Percentiles rank a stretch among this genome's conserved stretches.
These are phyloP conservation scores for Brachionus paranguensis DNA, from an alignment of 1,140 invertebrate genomes.

Conservation along the genomic window DNA sequence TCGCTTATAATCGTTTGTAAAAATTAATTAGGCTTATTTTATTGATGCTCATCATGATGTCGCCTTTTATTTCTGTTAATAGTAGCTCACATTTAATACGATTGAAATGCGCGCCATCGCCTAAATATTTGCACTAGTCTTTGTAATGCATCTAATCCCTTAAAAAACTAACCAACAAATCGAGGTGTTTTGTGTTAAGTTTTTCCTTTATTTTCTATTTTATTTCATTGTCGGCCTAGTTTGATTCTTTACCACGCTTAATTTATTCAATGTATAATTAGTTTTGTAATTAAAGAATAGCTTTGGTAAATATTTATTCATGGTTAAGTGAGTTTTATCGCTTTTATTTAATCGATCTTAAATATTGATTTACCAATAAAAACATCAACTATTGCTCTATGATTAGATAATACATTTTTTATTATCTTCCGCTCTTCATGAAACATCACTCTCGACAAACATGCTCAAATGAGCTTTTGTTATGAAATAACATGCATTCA, in stretches of 20 bases:
- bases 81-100: not conserved
- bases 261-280: constrained; percentile 21
- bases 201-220: not conserved
- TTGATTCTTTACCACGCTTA: constrained; percentile 32
- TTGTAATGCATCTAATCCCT: not conserved
- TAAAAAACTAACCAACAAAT: not conserved
- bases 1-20: constrained; percentile 1
- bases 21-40: constrained; percentile 36
- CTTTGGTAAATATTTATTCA: constrained; percentile 21
- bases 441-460: not conserved
- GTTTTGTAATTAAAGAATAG: constrained; percentile 32
- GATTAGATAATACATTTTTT: constrained; percentile 2
- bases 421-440: constrained; percentile 6
- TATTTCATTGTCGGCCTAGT: not conserved
- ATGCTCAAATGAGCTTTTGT: constrained; percentile 20
- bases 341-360: not conserved
- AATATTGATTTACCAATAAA: constrained; percentile 25
- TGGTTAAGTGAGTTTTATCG: constrained; percentile 21
- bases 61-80: constrained; percentile 15
- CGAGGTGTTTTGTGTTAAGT: constrained; percentile 1
- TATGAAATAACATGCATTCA: not conserved
- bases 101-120: constrained; percentile 9
- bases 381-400: not conserved
- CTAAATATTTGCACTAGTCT: constrained; percentile 14
- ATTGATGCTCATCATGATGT: constrained; percentile 3